Conservation (phyloP, 2,888 invertebrate species). For the Mechanitis messenoides region DNA sequence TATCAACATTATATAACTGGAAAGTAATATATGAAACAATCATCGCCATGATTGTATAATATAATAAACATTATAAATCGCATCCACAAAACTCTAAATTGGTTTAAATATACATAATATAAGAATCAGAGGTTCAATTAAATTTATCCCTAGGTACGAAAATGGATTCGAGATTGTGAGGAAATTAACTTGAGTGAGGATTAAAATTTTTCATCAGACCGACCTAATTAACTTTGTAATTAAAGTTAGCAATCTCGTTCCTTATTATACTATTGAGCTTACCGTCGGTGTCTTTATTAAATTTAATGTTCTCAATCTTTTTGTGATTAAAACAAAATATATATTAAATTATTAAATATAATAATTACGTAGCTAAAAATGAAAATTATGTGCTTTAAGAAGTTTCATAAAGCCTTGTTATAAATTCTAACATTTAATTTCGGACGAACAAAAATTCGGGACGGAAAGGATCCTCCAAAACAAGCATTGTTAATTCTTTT, state of each 20-base stretch:
- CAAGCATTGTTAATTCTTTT: constrained; percentile 75
- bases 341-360: background rate
- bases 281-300: constrained; percentile 23
- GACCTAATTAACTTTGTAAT: constrained; percentile 71
- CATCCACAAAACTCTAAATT: constrained; percentile 6
- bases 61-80: background rate
- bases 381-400: constrained; percentile 7
- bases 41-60: too few relatives aligned
- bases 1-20: background rate
- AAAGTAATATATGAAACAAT: background rate
- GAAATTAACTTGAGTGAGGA: constrained; percentile 68
- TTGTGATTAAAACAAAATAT: background rate
- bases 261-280: constrained; percentile 57
- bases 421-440: constrained; percentile 42
- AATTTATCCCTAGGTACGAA: constrained; percentile 48
- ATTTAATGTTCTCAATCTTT: constrained; percentile 17
- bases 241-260: constrained; percentile 61
- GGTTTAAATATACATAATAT: constrained; percentile 35
- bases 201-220: constrained; percentile 72
- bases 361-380: background rate
- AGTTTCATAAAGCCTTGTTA: constrained; percentile 5
- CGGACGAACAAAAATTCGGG: constrained; percentile 52
- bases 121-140: constrained; percentile 25
- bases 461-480: constrained; percentile 60
- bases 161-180: constrained; percentile 55